Evolutionary conservation across 2,113 vertebrate genomes (phyloP).

Genomic region (Nipponia nippon): DNA sequence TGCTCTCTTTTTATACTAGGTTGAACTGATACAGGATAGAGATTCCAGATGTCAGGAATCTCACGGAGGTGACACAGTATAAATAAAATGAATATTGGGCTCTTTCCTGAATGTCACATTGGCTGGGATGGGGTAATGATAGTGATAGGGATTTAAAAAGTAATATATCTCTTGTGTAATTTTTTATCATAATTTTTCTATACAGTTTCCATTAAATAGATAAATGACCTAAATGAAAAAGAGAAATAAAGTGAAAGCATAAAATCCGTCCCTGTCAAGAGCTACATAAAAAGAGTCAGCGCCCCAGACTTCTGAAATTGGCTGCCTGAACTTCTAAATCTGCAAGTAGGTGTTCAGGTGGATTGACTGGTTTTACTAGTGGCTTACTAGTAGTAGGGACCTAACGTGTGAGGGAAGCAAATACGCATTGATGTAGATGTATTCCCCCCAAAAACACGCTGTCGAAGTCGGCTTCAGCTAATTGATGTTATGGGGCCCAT

Average conservation of each 20-base stretch:
- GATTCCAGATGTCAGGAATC: not conserved
- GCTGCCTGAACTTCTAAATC: not conserved
- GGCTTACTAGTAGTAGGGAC: not conserved
- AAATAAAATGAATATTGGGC: not conserved
- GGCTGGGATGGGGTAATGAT: not conserved
- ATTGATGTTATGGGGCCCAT: not conserved
- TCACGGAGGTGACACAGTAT: not conserved
- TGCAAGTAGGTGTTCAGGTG: not conserved
- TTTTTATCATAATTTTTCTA: constrained; percentile 49
- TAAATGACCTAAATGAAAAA: constrained; percentile 44
- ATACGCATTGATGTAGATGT: not conserved
- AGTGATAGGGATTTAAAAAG: constrained; percentile 26
- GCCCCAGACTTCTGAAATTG: not conserved
- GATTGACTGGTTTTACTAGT: not conserved
- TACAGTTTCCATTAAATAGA: constrained; percentile 52
- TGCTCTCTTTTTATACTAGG: not conserved
- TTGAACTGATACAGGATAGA: not conserved
- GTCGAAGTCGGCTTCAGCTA: not conserved
- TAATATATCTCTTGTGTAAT: constrained; percentile 29
- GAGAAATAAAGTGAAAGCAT: constrained; percentile 13
- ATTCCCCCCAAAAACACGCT: not conserved
- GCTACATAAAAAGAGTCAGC: not conserved
- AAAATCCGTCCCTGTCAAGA: constrained; percentile 53
- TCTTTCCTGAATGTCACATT: not conserved
- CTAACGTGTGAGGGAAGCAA: not conserved